phyloP scores from a whole-genome alignment of 2,113 vertebrate species.

The Phoenicopterus ruber region DNA sequence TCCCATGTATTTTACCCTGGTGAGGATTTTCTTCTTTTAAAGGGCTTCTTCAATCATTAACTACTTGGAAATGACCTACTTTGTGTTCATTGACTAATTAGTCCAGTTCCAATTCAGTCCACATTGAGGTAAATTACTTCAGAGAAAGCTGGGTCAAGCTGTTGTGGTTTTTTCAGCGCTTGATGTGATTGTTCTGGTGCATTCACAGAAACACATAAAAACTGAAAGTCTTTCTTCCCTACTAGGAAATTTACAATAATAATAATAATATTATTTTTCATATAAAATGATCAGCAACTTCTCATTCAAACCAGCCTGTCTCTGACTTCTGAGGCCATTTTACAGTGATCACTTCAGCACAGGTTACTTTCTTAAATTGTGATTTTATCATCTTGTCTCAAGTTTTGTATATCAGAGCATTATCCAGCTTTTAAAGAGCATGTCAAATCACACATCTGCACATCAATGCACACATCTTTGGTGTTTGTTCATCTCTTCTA shows the following conservation, averaged over 20 bases:
- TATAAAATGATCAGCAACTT: background rate
- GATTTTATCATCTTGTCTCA: background rate
- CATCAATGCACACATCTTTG: background rate
- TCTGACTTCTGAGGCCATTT: background rate
- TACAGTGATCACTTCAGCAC: background rate
- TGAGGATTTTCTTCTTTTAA: background rate
- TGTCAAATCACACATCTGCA: background rate
- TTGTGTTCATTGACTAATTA: constrained; percentile 18
- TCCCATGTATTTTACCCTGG: background rate
- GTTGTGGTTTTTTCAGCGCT: background rate
- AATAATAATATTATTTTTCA: background rate
- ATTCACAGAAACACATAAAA: background rate
- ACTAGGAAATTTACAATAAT: background rate
- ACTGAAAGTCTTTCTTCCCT: background rate
- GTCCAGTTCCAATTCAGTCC: constrained; percentile 5
- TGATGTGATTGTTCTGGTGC: background rate
- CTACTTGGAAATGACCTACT: background rate
- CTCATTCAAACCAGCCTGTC: background rate
- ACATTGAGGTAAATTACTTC: constrained; percentile 28
- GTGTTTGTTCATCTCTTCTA: background rate
- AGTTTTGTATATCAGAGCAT: background rate
- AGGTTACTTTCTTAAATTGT: background rate
- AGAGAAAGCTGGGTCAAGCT: background rate
- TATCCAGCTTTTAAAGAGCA: background rate
- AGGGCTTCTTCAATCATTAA: background rate